Evolutionary conservation across 2,888 invertebrate genomes (phyloP), one percentile per base, ranked within the genome.

Genomic region (Nowickia ferox): DNA sequence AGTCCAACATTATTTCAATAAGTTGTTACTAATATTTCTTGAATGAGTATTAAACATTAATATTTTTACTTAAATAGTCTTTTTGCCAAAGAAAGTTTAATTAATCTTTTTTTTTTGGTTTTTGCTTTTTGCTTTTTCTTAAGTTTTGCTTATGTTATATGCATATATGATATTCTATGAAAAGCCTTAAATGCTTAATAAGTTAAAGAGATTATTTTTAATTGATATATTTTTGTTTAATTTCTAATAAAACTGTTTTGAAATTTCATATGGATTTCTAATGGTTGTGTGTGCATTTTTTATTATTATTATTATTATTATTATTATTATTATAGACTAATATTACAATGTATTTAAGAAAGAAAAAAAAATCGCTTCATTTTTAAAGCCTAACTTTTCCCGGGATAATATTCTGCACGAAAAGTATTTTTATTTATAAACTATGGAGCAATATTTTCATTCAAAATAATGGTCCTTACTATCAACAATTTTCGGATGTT

Each of bases 81-180:
- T 92, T 92, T 92, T 92, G 92, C 92, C 91, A 92, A 91, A 91
- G 83, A 88, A 89, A 87, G 48, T 86, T 86, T 78, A 79, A 86
- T 68, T 76, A 83, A 79, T 66, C 40, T 76, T 79, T 68, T 66
- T 76, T 40, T 78, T 40, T 1, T n/a, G n/a, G n/a, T 48, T 48
- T 57, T 22, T 55, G 10, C 48, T 59, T 74, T 68, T 30, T 30
- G n/a, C 22, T 63, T 57, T 63, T 61, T 69, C 15, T 22, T 38
- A n/a, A n/a, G n/a, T 59, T 59, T 59, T 51, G n/a, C 15, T 17
- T 42, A 65, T 22, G 2, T 19, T 57, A 10, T 19, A n/a, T n/a
- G n/a, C n/a, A n/a, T 63, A 44, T 44, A 44, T 80, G 63, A 55
- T 71, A 61, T 66, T 72, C 6, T 46, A 30, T 30, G 44, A 78